Conservation (phyloP, 2,797 vertebrate genomes). For the Cyprinella venusta region DNA sequence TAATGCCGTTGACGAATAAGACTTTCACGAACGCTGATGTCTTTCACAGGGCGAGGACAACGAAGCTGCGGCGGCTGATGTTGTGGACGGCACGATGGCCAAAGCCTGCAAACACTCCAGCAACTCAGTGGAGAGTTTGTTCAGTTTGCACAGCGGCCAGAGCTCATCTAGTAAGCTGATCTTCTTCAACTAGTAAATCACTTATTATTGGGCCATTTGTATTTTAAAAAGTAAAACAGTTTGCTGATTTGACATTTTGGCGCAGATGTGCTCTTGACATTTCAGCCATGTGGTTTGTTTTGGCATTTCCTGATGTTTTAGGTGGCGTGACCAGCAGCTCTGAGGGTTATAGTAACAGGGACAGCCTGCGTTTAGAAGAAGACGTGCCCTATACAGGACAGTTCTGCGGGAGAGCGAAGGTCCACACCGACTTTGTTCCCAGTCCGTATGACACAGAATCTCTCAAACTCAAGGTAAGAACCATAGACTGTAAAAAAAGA, state of each 20-base stretch:
- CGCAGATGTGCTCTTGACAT: not conserved
- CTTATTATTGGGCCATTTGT: not conserved
- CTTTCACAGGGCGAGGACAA: conserved; percentile 76
- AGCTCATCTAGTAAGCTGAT: conserved; percentile 88
- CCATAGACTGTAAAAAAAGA: no score
- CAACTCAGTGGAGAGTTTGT: conserved; percentile 90
- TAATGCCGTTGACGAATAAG: no score
- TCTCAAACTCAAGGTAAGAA: conserved; percentile 89
- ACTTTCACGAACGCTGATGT: not conserved
- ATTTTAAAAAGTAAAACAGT: not conserved
- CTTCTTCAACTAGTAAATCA: not conserved
- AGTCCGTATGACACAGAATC: conserved; percentile 95
- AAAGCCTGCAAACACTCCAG: conserved; percentile 75
- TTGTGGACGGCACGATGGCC: conserved; percentile 68
- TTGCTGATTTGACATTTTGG: not conserved
- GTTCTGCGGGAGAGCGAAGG: conserved; percentile 88
- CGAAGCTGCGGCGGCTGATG: conserved; percentile 69
- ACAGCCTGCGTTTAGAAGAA: conserved; percentile 87
- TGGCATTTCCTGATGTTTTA: conserved; percentile 59
- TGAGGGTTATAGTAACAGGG: conserved; percentile 87
- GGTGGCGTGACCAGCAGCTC: conserved; percentile 93
- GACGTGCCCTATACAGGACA: conserved; percentile 77
- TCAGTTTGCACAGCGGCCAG: conserved; percentile 85
- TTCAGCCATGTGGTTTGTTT: conserved; percentile 12
- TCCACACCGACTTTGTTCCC: conserved; percentile 91